A percentile compares a stretch with the other conserved stretches of the same genome.
phyloP scores from a whole-genome alignment of 1,140 invertebrate genomes.

The Chrysoperla carnea region DNA sequence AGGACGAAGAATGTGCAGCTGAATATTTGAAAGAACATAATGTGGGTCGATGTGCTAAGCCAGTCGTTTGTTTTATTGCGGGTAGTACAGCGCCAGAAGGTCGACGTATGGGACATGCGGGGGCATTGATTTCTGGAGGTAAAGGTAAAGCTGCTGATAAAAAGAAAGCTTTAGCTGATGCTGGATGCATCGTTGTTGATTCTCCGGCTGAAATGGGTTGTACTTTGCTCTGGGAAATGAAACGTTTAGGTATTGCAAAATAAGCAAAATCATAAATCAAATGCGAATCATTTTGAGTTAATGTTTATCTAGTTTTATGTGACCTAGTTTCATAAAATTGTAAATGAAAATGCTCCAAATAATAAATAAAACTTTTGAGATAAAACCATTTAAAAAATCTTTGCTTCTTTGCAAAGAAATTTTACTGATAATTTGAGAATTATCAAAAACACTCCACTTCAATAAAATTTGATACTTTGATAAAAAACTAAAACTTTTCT shows the following conservation, averaged over 20 bases:
- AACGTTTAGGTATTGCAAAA: constrained; percentile 23
- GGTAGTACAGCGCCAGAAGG: constrained; percentile 94
- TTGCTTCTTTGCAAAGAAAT: no score
- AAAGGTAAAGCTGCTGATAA: constrained; percentile 95
- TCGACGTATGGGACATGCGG: constrained; percentile 95
- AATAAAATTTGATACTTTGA: no score
- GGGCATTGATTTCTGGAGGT: constrained; percentile 95
- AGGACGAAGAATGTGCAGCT: constrained; percentile 89
- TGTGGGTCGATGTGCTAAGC: constrained; percentile 77
- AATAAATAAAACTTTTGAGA: no score
- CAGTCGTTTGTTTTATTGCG: constrained; percentile 96
- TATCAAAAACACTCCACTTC: no score
- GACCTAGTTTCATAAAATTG: no score
- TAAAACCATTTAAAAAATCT: no score
- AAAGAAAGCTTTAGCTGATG: constrained; percentile 83
- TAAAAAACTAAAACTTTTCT: no score
- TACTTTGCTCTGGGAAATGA: constrained; percentile 71
- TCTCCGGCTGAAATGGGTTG: constrained; percentile 93
- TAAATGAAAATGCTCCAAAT: no score
- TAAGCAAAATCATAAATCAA: no score
- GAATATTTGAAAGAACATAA: constrained; percentile 86
- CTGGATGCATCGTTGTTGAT: constrained; percentile 81
- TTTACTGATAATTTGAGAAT: no score
- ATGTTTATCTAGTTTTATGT: no score
- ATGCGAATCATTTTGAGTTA: no score